Percentiles rank a stretch among this genome's conserved stretches.
phyloP scores from a whole-genome alignment of 1,140 invertebrate genomes.

The Vollenhovia emeryi region DNA sequence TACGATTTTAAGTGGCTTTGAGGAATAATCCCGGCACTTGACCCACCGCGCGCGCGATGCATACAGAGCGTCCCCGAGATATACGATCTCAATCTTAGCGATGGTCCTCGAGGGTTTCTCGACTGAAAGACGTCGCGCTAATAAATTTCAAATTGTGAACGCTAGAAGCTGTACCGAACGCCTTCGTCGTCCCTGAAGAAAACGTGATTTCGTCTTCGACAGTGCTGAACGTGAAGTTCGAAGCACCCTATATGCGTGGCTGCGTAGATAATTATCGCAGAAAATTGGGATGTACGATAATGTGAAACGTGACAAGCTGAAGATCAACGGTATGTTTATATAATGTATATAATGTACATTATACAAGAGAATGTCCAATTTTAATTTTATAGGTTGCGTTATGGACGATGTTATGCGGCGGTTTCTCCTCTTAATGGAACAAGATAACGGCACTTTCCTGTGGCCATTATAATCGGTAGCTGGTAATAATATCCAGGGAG shows the following conservation, averaged over 20 bases:
- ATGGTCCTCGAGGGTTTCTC: neutral
- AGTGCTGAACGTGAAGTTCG: neutral
- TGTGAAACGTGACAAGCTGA: conserved; percentile 18
- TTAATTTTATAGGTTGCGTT: conserved; percentile 40
- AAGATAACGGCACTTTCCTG: conserved; percentile 25
- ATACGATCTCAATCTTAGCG: neutral
- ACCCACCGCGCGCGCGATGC: neutral
- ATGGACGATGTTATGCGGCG: neutral
- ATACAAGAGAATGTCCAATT: conserved; percentile 23
- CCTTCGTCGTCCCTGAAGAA: neutral
- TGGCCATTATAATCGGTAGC: conserved; percentile 34
- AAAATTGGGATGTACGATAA: conserved; percentile 16
- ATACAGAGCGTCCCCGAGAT: neutral
- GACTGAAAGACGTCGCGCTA: neutral
- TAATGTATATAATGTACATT: conserved; percentile 31
- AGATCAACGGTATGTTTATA: conserved; percentile 25
- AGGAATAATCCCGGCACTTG: neutral
- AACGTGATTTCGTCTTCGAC: neutral
- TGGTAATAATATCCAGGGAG: conserved; percentile 34
- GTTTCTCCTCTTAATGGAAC: conserved; percentile 45
- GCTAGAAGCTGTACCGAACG: neutral
- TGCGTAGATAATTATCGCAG: neutral
- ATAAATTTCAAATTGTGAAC: neutral
- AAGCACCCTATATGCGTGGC: neutral
- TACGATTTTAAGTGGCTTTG: conserved; percentile 22